A percentile compares a stretch with the other conserved stretches of the same genome.
Evolutionary conservation across 2,113 vertebrate species (phyloP).

Genomic region (Calyptommatus sinebrachiatus): DNA sequence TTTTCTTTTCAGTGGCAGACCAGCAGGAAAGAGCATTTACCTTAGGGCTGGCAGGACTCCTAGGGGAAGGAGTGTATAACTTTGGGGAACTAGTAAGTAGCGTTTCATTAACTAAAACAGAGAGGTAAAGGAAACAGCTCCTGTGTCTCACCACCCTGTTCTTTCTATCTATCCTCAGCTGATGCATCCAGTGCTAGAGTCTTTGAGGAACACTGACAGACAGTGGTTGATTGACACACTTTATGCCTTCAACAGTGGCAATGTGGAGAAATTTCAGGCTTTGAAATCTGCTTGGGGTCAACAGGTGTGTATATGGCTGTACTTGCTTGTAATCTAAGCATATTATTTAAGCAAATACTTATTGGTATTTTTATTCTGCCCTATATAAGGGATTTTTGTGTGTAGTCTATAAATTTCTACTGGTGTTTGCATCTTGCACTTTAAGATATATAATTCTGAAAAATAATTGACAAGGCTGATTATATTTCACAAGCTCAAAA

Average conservation of each 20-base stretch:
- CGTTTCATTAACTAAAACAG: rapidly evolving
- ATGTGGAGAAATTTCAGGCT: constrained; percentile 91
- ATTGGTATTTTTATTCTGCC: not conserved
- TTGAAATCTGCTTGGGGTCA: constrained; percentile 92
- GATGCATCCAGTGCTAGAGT: constrained; percentile 96
- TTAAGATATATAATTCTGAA: too few species aligned
- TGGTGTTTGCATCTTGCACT: not conserved
- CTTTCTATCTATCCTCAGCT: constrained; percentile 72
- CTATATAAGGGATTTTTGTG: not conserved
- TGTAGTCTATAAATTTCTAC: not conserved
- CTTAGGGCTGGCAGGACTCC: constrained; percentile 88
- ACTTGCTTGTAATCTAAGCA: not conserved
- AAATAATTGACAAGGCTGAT: too few species aligned
- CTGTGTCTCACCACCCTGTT: rapidly evolving
- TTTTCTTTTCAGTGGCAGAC: constrained; percentile 80
- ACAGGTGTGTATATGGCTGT: constrained; percentile 74
- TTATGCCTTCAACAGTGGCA: constrained; percentile 93
- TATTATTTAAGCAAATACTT: rapidly evolving
- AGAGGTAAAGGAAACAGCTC: rapidly evolving
- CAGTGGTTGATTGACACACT: constrained; percentile 97
- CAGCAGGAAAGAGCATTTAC: constrained; percentile 97
- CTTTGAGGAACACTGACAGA: constrained; percentile 88
- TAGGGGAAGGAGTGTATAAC: constrained; percentile 97
- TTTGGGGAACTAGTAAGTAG: constrained; percentile 90
- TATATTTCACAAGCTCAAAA: not conserved